These are phyloP conservation scores for Cnemophilus loriae DNA, from an alignment of 2,113 vertebrate genomes.

Conservation along the genomic window DNA sequence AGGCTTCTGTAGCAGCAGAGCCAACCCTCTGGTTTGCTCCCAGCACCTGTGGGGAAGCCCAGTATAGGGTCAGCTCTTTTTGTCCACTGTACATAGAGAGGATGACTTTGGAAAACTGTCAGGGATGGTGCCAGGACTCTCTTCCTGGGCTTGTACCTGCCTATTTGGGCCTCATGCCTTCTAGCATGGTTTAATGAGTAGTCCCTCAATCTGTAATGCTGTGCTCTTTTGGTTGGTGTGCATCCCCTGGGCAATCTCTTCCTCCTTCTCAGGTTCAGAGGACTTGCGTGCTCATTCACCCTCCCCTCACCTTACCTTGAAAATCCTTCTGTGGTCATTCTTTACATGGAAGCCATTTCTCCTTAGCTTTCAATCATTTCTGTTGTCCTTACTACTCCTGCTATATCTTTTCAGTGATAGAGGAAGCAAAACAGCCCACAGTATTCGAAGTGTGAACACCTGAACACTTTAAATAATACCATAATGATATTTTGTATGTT, in stretches of 20 bases:
- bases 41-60: rapidly evolving
- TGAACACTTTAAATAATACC: conserved; percentile 31
- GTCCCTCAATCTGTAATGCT: rapidly evolving
- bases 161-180: not conserved
- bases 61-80: rapidly evolving
- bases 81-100: not conserved
- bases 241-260: not conserved
- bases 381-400: not conserved
- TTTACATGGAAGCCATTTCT: not conserved
- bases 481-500: conserved; percentile 23
- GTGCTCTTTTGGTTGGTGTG: not conserved
- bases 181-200: not conserved
- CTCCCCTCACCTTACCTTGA: not conserved
- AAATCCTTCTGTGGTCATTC: not conserved
- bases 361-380: not conserved
- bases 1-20: not conserved
- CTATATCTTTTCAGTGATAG: not conserved
- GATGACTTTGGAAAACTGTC: not conserved
- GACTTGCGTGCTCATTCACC: not conserved
- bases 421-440: not conserved
- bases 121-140: not conserved
- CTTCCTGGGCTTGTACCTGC: not conserved
- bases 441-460: conserved; percentile 3
- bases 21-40: not conserved
- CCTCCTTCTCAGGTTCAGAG: not conserved